phyloP scores from a whole-genome alignment of 2,797 vertebrate genomes.

The Spea hammondii region DNA sequence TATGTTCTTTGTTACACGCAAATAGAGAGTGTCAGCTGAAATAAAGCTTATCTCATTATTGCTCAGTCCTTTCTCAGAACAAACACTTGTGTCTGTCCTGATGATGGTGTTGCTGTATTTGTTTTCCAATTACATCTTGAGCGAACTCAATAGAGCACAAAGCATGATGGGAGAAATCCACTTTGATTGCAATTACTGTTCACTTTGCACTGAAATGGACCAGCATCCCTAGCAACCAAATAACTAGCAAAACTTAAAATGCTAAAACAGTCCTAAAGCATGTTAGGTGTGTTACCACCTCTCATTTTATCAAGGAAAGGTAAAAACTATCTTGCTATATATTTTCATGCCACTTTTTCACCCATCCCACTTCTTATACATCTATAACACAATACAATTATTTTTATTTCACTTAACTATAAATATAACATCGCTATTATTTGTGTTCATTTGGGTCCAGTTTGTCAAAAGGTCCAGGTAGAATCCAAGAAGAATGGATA shows the following conservation, averaged over 20 bases:
- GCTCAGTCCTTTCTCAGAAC: constrained; percentile 56
- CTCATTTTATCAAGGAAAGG: constrained; percentile 2
- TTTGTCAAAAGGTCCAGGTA: too few species aligned
- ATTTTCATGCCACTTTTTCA: neutral
- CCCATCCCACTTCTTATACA: neutral
- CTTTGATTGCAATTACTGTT: constrained; percentile 60
- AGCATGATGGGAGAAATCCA: constrained; percentile 61
- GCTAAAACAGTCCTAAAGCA: neutral
- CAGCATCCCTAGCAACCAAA: constrained; percentile 52
- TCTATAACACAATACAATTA: too few species aligned
- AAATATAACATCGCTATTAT: too few species aligned
- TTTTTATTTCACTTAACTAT: too few species aligned
- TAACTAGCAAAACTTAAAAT: constrained; percentile 16
- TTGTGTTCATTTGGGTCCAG: too few species aligned
- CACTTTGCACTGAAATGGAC: constrained; percentile 54
- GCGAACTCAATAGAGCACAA: constrained; percentile 62
- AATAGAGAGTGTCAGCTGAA: constrained; percentile 63
- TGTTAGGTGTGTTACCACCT: too few species aligned
- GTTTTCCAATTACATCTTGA: constrained; percentile 69
- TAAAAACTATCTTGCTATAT: neutral
- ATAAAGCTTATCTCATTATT: constrained; percentile 63
- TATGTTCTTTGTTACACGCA: constrained; percentile 57
- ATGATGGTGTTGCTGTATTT: constrained; percentile 64
- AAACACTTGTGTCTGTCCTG: constrained; percentile 61
- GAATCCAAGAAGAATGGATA: too few species aligned